phyloP scores from a whole-genome alignment of 2,113 vertebrate species.

The Periophthalmus modestus region DNA sequence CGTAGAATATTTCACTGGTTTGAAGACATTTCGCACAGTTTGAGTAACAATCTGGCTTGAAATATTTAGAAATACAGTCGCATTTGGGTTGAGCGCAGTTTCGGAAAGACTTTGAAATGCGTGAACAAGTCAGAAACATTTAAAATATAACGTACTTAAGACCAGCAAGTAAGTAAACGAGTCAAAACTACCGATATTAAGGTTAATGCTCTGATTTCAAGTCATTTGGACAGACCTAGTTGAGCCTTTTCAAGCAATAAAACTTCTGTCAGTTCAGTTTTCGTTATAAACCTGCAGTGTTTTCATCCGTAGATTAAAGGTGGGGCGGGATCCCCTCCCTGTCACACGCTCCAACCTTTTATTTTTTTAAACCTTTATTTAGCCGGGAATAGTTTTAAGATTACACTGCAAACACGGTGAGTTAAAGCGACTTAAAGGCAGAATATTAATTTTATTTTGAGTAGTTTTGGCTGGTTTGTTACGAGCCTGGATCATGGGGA shows the following conservation, averaged over 20 bases:
- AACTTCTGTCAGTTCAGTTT: constrained; percentile 31
- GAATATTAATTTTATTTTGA: background rate
- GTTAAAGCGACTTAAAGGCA: background rate
- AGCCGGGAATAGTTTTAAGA: background rate
- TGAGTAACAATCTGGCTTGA: too few relatives aligned
- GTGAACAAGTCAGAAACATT: too few relatives aligned
- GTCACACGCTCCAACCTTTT: constrained; percentile 23
- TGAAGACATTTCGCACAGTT: background rate
- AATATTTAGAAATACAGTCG: too few relatives aligned
- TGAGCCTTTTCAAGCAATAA: constrained; percentile 42
- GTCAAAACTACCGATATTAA: background rate
- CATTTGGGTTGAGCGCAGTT: too few relatives aligned
- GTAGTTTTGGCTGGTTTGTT: background rate
- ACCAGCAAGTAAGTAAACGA: too few relatives aligned
- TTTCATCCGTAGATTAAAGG: constrained; percentile 42
- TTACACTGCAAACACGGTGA: background rate
- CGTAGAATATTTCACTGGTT: background rate
- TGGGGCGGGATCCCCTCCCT: constrained; percentile 67
- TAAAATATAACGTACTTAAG: background rate
- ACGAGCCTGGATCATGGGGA: too few relatives aligned
- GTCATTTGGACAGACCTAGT: background rate
- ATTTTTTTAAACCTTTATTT: constrained; percentile 11
- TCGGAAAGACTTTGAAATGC: too few relatives aligned
- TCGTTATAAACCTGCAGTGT: constrained; percentile 58
- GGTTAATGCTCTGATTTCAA: background rate